These are phyloP conservation scores for Leptopilina boulardi DNA, from an alignment of 1,140 invertebrate genomes.

Conservation along the genomic window DNA sequence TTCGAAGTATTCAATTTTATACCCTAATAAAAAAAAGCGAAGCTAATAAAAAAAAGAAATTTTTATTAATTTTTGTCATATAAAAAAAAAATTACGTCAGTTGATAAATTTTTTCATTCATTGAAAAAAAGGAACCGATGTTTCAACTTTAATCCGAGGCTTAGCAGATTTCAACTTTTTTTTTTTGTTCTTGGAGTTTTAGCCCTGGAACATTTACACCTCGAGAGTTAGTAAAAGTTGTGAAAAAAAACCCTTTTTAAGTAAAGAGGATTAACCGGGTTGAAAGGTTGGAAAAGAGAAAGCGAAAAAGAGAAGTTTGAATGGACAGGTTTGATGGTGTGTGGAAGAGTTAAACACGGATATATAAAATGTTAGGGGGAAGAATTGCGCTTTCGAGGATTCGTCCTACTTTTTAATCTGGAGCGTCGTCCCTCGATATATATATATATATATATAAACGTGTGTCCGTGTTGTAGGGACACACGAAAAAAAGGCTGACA, in stretches of 20 bases:
- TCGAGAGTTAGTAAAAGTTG: slow-evolving; percentile 4
- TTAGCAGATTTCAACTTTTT: neutral
- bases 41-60: no score
- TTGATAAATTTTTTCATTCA: no score
- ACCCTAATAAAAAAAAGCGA: no score
- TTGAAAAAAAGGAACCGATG: neutral
- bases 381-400: slow-evolving; percentile 22
- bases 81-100: no score
- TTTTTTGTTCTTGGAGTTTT: neutral
- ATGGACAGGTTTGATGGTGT: neutral
- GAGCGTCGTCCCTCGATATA: slow-evolving; percentile 8
- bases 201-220: neutral
- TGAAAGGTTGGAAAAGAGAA: neutral
- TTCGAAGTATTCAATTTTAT: neutral
- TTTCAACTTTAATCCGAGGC: neutral
- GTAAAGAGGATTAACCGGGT: slow-evolving; percentile 5
- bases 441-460: neutral
- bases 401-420: slow-evolving; percentile 19
- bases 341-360: neutral
- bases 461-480: slow-evolving; percentile 1
- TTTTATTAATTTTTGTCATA: no score
- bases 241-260: neutral
- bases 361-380: neutral
- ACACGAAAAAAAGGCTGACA: neutral
- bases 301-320: neutral